These are phyloP conservation scores for Heliothis peltigera DNA, from an alignment of 2,888 invertebrate species.

Conservation along the genomic window DNA sequence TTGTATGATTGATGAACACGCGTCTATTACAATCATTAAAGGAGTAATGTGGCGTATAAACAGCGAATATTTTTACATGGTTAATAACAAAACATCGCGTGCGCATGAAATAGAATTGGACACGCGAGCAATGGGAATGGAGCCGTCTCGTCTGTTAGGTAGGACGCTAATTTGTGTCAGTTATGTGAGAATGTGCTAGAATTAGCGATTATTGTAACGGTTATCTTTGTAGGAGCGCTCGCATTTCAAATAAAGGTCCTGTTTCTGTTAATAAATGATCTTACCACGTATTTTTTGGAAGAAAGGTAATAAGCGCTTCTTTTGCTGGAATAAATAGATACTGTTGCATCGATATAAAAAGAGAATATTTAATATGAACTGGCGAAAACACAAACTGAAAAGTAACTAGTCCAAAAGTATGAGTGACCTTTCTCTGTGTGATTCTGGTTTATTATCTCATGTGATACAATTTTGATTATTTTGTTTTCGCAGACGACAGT, in stretches of 20 bases:
- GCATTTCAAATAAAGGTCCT: background rate
- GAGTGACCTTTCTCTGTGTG: background rate
- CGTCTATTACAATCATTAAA: slow-evolving; percentile 26
- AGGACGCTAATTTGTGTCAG: slow-evolving; percentile 48
- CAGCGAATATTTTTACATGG: slow-evolving; percentile 38
- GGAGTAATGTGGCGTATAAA: slow-evolving; percentile 50
- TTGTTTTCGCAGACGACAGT: background rate
- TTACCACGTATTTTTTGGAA: background rate
- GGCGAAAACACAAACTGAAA: no score
- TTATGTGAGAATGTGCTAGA: slow-evolving; percentile 29
- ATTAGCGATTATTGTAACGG: slow-evolving; percentile 26
- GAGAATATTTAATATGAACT: no score
- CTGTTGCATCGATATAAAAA: background rate
- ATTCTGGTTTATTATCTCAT: background rate
- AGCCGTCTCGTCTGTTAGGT: slow-evolving; percentile 40
- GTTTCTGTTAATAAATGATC: background rate
- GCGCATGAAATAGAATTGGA: slow-evolving; percentile 31
- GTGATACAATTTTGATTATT: background rate
- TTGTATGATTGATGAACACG: slow-evolving; percentile 18
- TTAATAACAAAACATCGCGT: slow-evolving; percentile 54
- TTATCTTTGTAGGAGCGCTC: slow-evolving; percentile 1
- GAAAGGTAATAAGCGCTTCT: background rate
- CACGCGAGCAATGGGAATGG: slow-evolving; percentile 55
- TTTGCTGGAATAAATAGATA: background rate
- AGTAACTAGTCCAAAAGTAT: no score